Evolutionary conservation across 1,140 invertebrate species (phyloP), one percentile per base, ranked within the genome.

Genomic region (Armadillidium nasatum): DNA sequence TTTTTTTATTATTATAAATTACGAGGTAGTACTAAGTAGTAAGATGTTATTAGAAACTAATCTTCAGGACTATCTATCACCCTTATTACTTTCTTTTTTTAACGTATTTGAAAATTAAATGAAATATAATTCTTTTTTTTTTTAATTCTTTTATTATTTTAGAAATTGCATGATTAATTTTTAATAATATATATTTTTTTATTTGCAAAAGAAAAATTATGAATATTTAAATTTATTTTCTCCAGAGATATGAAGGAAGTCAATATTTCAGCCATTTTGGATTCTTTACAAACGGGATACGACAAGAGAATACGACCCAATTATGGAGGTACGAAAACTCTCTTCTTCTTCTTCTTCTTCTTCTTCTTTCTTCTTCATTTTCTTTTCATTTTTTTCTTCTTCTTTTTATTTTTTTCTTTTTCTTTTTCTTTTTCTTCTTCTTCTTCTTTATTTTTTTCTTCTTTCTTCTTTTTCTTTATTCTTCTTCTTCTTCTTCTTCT

Each of bases 271-370:
- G 91, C 91, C 83, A 95, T 96, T 84, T 87, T 96, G 85, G 93
- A 96, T 88, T 94, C 92, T 81, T 93, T 96, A 86, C 94, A 93
- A 85, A 90, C 92, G 84, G 95, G 93, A 87, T 97, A 97, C 87
- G 95, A 97, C 88, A 97, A 97, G 90, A 90, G 95, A 91, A 93
- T 97, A 89, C 92, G 95, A 88, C 95, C 95, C 84, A 96, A 96
- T 87, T 97, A 97, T 87, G 94, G 95, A 91, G 94, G 94, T 95
- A 88, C 91, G 93, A 91, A 82, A 7, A 21, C 83, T 68, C 33
- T 33, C 33, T 33, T 33, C 6, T 6, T 33, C 6, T 33, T 33
- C 6, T 6, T 33, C 6, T 33, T 6, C 33, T 33, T 6, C 33
- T 33, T 33, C 6, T 33, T 33, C 33, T 33, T 33, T 6, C 33